Conservation (phyloP, 2,113 vertebrate genomes). For the Talpa occidentalis region DNA sequence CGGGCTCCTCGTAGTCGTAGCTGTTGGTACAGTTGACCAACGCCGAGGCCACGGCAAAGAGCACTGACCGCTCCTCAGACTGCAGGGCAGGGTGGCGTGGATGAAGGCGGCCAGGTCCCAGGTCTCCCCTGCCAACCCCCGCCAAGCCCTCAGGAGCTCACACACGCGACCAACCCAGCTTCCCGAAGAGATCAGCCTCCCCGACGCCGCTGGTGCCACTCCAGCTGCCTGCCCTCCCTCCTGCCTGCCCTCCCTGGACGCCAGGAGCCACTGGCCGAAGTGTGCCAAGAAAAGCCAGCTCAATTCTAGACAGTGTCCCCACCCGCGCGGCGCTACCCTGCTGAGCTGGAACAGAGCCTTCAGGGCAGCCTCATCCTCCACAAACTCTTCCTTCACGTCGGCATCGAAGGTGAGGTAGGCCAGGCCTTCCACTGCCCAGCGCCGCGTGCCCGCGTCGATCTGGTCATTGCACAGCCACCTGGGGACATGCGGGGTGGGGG, state of each 20-base stretch:
- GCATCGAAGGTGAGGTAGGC: conserved; percentile 98
- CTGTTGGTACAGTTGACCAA: conserved; percentile 99
- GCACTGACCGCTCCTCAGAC: conserved; percentile 95
- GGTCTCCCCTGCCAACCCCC: too few relatives aligned
- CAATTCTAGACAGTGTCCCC: too few relatives aligned
- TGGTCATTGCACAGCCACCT: conserved; percentile 97
- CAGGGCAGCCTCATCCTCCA: conserved; percentile 93
- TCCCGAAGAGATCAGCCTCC: not conserved
- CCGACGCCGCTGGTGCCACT: not conserved
- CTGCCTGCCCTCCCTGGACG: too few relatives aligned
- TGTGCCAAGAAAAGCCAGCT: not conserved
- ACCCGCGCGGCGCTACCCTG: conserved; percentile 86
- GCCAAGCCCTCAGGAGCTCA: not conserved
- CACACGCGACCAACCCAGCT: not conserved
- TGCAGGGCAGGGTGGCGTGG: conserved; percentile 43
- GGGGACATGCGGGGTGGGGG: accelerated
- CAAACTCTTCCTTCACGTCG: conserved; percentile 97
- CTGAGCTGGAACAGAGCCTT: conserved; percentile 95
- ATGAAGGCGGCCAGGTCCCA: too few relatives aligned
- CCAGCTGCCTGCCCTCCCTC: not conserved
- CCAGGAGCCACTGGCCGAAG: not conserved
- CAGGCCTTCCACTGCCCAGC: conserved; percentile 97
- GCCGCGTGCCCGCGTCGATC: conserved; percentile 90
- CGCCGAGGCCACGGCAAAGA: conserved; percentile 95
- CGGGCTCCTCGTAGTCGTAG: conserved; percentile 95